Evolutionary conservation across 1,140 invertebrate species (phyloP).

Genomic region (Oppia nitens): DNA sequence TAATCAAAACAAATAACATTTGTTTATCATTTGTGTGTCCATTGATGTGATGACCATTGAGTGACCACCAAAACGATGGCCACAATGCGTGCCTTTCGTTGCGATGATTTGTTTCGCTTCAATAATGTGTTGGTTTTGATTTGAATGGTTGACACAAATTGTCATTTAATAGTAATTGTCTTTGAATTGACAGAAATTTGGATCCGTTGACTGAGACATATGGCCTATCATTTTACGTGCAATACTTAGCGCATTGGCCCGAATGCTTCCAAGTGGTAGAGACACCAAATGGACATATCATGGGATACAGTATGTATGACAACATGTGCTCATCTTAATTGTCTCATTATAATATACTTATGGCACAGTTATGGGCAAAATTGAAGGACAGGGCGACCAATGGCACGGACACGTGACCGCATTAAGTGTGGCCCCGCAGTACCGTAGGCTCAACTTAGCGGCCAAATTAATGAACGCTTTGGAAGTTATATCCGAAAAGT

Average conservation of each 20-base stretch:
- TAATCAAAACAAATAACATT: no score
- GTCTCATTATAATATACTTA: constrained; percentile 17
- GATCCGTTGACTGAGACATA: constrained; percentile 96
- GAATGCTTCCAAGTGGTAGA: constrained; percentile 95
- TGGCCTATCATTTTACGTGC: constrained; percentile 90
- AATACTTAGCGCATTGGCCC: constrained; percentile 96
- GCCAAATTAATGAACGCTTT: constrained; percentile 84
- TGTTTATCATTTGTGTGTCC: background rate
- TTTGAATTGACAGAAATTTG: constrained; percentile 55
- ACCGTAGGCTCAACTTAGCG: constrained; percentile 72
- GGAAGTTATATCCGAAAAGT: constrained; percentile 93
- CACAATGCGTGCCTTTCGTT: constrained; percentile 75
- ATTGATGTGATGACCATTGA: background rate
- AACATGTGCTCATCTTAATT: constrained; percentile 12
- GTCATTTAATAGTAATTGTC: constrained; percentile 14
- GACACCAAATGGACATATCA: constrained; percentile 82
- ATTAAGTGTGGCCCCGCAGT: constrained; percentile 86
- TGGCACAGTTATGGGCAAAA: constrained; percentile 89
- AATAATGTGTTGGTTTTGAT: constrained; percentile 67
- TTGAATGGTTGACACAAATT: background rate
- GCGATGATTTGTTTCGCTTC: constrained; percentile 85
- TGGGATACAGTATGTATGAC: constrained; percentile 83
- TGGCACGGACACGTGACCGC: constrained; percentile 99
- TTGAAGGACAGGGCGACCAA: constrained; percentile 80
- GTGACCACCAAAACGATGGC: constrained; percentile 46